A percentile compares a stretch with the other conserved stretches of the same genome.
phyloP scores from a whole-genome alignment of 2,113 vertebrate genomes.

The Sphyrna mokarran region DNA sequence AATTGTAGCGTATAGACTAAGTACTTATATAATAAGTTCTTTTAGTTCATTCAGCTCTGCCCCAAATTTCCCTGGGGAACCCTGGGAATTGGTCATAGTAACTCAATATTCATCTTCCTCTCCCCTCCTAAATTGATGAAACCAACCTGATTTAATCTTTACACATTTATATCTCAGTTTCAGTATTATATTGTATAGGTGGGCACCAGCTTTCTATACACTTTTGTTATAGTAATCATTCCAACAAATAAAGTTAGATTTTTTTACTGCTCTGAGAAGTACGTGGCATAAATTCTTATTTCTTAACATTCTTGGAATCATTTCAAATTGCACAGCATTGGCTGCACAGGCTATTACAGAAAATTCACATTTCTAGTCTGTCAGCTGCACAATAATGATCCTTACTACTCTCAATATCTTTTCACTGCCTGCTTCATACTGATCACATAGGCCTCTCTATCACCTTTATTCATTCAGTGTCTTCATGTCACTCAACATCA shows the following conservation, averaged over 20 bases:
- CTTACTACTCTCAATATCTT: neutral
- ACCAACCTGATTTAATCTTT: neutral
- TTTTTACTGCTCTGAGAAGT: no score
- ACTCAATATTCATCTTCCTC: neutral
- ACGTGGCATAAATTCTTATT: neutral
- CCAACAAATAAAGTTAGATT: neutral
- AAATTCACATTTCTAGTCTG: constrained; percentile 2
- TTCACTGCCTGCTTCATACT: neutral
- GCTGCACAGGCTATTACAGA: neutral
- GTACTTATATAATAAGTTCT: neutral
- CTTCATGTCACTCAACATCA: neutral
- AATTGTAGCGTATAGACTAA: neutral
- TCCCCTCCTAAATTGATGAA: no score
- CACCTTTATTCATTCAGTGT: neutral
- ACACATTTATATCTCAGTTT: neutral
- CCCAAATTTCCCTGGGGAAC: neutral
- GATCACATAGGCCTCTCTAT: neutral
- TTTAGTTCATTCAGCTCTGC: neutral
- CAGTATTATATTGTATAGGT: neutral
- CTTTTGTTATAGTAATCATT: neutral
- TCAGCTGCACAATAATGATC: neutral
- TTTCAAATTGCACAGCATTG: neutral
- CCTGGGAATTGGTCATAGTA: neutral
- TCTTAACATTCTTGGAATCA: neutral
- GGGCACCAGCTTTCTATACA: neutral